Evolutionary conservation across 2,797 vertebrate species (phyloP).

Genomic region (Momotus momota): DNA sequence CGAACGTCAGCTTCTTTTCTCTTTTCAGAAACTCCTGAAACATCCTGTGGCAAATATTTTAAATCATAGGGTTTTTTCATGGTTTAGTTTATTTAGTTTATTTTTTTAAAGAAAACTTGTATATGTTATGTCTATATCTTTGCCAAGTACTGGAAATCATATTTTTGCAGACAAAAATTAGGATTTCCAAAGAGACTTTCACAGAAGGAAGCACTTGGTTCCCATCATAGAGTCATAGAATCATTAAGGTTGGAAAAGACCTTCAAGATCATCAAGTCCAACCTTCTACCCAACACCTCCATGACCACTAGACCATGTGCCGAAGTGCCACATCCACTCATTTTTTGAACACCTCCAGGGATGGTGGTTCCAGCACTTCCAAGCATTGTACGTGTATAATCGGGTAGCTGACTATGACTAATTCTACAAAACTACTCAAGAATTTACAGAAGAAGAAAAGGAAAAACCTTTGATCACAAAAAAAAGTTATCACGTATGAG

Average conservation of each 20-base stretch:
- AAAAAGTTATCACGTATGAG: neutral
- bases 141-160: neutral
- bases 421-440: neutral
- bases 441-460: neutral
- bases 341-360: too few species aligned
- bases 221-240: neutral
- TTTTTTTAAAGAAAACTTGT: neutral
- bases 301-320: too few species aligned
- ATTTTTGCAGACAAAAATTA: neutral
- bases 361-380: too few species aligned
- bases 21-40: neutral
- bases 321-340: too few species aligned
- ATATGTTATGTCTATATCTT: neutral
- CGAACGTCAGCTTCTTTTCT: neutral
- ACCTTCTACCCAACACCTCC: too few species aligned
- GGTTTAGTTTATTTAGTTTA: neutral
- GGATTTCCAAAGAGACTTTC: neutral
- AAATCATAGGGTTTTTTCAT: fast-evolving
- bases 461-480: neutral
- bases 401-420: neutral
- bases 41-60: neutral
- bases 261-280: too few species aligned
- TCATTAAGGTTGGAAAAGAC: too few species aligned
- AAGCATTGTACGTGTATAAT: neutral
- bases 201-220: neutral